Conservation (phyloP, 37 sponge, comb jelly and placozoan species). For the Amphimedon queenslandica region DNA sequence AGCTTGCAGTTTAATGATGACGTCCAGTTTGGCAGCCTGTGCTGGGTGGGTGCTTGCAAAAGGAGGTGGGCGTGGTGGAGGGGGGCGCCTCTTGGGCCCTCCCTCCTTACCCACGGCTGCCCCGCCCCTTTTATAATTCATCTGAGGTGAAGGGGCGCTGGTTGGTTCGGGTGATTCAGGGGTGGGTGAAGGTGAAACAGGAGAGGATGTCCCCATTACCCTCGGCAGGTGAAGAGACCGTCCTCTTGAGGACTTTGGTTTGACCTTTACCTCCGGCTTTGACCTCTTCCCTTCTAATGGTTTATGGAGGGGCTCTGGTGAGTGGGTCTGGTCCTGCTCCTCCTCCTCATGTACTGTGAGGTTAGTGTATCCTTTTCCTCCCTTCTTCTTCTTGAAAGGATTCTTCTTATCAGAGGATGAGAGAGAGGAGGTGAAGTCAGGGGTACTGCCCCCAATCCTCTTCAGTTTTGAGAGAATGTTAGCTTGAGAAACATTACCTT, state of each 20-base stretch:
- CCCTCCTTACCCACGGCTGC: background rate
- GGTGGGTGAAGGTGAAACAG: background rate
- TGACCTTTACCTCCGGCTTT: background rate
- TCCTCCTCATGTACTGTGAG: background rate
- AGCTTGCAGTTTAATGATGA: background rate
- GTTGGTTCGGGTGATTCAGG: background rate
- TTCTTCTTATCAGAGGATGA: too few relatives aligned
- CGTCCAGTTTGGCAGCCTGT: background rate
- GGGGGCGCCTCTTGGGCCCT: background rate
- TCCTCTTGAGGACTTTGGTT: background rate
- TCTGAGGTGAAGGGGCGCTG: background rate
- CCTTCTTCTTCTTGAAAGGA: too few relatives aligned
- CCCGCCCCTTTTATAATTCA: constrained; percentile 2
- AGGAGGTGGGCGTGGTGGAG: constrained; percentile 45
- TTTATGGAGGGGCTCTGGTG: constrained; percentile 3
- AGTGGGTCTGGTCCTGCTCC: background rate
- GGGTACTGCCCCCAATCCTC: too few relatives aligned
- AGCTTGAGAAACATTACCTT: too few relatives aligned
- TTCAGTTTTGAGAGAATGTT: too few relatives aligned
- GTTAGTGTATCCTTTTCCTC: background rate
- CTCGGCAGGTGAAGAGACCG: background rate
- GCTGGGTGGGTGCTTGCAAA: constrained; percentile 10
- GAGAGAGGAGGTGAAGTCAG: too few relatives aligned
- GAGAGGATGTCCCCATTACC: background rate
- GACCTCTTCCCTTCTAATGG: background rate